Conservation (phyloP, 1,140 invertebrate species). For the Scaptomyza montana region DNA sequence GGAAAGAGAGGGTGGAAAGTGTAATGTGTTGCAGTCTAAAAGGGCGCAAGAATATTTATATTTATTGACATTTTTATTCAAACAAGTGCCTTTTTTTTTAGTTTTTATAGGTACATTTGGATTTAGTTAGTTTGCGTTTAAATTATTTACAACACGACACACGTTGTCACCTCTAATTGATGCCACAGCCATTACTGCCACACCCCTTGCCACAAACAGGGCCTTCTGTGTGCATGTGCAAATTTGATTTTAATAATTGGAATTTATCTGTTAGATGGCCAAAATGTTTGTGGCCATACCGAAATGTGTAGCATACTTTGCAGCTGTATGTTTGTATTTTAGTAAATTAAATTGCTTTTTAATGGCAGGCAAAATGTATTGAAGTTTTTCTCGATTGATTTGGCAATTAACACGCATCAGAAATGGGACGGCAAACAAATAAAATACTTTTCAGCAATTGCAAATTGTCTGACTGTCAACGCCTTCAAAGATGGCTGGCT, state of each 20-base stretch:
- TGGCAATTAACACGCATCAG: constrained; percentile 66
- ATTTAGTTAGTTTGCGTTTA: too few relatives aligned
- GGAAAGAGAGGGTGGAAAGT: too few relatives aligned
- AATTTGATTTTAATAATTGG: constrained; percentile 79
- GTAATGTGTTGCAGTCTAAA: too few relatives aligned
- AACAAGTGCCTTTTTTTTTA: neutral
- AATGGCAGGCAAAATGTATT: constrained; percentile 46
- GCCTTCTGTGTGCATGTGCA: constrained; percentile 41
- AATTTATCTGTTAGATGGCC: constrained; percentile 61
- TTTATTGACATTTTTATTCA: too few relatives aligned
- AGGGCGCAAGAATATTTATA: too few relatives aligned
- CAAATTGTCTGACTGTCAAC: constrained; percentile 61
- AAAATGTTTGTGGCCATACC: constrained; percentile 56
- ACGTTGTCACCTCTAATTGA: neutral
- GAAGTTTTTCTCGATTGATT: constrained; percentile 59
- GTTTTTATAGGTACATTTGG: neutral
- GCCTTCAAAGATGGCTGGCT: constrained; percentile 26
- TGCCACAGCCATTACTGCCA: constrained; percentile 5
- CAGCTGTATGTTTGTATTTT: constrained; percentile 11
- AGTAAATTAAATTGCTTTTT: constrained; percentile 74
- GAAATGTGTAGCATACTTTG: constrained; percentile 48
- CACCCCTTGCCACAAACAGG: neutral
- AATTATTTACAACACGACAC: constrained; percentile 6
- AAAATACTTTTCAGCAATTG: constrained; percentile 66
- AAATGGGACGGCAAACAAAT: constrained; percentile 30